phyloP scores from a whole-genome alignment of 1,140 invertebrate genomes.

The Sycophila sp. region DNA sequence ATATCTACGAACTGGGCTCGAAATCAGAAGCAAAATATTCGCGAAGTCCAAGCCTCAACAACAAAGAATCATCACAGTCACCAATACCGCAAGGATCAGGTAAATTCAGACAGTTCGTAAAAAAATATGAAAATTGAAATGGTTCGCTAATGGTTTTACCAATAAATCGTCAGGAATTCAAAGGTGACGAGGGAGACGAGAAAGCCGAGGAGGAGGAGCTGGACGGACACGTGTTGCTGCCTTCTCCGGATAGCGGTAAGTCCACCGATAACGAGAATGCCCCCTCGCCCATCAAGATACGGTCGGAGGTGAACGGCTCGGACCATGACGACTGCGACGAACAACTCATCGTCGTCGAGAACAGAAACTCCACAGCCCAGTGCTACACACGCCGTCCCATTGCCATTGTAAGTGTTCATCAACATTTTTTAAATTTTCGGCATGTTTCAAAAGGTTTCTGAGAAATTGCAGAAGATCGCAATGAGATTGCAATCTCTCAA shows the following conservation, averaged over 20 bases:
- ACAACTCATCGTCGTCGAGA: conserved; percentile 41
- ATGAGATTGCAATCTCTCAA: too few species aligned
- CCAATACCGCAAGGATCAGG: conserved; percentile 13
- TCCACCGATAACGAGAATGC: conserved; percentile 62
- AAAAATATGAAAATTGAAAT: too few species aligned
- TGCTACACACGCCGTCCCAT: conserved; percentile 5
- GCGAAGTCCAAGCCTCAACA: conserved; percentile 48
- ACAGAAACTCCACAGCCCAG: not conserved
- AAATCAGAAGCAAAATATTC: conserved; percentile 58
- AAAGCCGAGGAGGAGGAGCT: conserved; percentile 55
- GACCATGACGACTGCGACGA: conserved; percentile 60
- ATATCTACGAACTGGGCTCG: conserved; percentile 79
- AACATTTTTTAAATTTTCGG: too few species aligned
- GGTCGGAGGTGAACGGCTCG: conserved; percentile 55
- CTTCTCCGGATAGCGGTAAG: conserved; percentile 61
- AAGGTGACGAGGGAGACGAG: conserved; percentile 52
- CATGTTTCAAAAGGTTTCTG: too few species aligned
- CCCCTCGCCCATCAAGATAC: conserved; percentile 60
- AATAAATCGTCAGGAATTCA: conserved; percentile 35
- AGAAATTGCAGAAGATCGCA: too few species aligned
- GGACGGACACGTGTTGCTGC: conserved; percentile 56
- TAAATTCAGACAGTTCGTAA: too few species aligned
- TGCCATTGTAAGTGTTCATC: conserved; percentile 20
- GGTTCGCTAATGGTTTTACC: too few species aligned
- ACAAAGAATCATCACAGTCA: conserved; percentile 46